Evolutionary conservation across 2,888 invertebrate genomes (phyloP).

Genomic region (Gortyna flavago): DNA sequence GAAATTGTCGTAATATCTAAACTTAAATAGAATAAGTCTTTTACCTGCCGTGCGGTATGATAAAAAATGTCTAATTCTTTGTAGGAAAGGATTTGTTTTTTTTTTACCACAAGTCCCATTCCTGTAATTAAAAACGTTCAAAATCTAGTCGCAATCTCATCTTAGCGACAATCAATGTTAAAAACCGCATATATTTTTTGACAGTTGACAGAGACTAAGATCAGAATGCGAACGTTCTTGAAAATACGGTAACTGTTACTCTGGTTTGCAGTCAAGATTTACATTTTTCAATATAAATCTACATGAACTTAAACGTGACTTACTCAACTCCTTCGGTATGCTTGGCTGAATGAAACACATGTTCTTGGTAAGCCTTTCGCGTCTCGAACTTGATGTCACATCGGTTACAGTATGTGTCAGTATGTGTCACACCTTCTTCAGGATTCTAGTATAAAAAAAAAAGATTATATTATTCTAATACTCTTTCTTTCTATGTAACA

Average conservation of each 20-base stretch:
- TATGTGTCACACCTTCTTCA: slow-evolving; percentile 30
- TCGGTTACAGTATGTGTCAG: slow-evolving; percentile 49
- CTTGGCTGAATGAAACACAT: slow-evolving; percentile 80
- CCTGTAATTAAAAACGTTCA: no score
- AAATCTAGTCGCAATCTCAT: not conserved
- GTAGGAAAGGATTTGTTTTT: not conserved
- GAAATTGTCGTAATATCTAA: no score
- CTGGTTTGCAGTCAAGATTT: not conserved
- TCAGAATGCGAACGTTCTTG: not conserved
- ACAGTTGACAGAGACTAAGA: no score
- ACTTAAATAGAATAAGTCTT: not conserved
- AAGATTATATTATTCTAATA: not conserved
- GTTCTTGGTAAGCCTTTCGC: slow-evolving; percentile 76
- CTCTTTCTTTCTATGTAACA: not conserved
- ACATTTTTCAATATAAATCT: not conserved
- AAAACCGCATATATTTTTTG: not conserved
- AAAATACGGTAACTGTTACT: not conserved
- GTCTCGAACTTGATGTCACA: slow-evolving; percentile 80
- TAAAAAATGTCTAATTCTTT: not conserved
- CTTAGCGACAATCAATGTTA: not conserved
- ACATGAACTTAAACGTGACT: slow-evolving; percentile 29
- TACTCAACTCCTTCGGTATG: slow-evolving; percentile 73
- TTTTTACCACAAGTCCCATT: not conserved
- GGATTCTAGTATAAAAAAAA: slow-evolving; percentile 32
- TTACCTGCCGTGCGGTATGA: not conserved